Evolutionary conservation across 2,888 invertebrate genomes (phyloP).

Genomic region (Ceraclea dissimilis): DNA sequence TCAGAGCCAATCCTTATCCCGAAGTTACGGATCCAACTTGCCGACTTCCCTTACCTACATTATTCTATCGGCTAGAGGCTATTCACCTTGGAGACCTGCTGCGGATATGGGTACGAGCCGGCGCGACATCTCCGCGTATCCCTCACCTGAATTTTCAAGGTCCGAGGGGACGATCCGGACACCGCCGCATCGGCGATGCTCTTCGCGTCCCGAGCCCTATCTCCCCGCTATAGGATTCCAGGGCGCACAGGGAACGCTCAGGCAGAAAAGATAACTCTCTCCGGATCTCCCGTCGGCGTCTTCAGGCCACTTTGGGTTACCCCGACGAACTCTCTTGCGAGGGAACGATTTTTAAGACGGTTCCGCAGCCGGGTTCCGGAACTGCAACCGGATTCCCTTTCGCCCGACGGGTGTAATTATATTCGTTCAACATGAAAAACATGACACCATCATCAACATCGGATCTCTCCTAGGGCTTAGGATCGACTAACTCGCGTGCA

Average conservation of each 20-base stretch:
- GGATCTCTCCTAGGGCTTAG: no score
- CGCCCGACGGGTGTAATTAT: slow-evolving; percentile 44
- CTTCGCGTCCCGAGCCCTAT: slow-evolving; percentile 43
- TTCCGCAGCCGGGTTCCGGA: slow-evolving; percentile 54
- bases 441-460: no score
- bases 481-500: no score
- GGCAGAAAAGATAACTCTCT: slow-evolving; percentile 46
- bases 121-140: slow-evolving; percentile 29
- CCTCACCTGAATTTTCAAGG: slow-evolving; percentile 35
- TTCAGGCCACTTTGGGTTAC: slow-evolving; percentile 48
- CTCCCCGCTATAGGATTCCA: slow-evolving; percentile 47
- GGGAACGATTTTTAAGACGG: slow-evolving; percentile 40
- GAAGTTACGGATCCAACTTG: slow-evolving; percentile 59
- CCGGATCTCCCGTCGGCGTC: slow-evolving; percentile 49
- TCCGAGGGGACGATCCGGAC: slow-evolving; percentile 40
- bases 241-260: slow-evolving; percentile 39
- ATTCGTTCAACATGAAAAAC: no score
- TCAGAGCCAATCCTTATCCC: slow-evolving; percentile 70
- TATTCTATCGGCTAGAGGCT: slow-evolving; percentile 61
- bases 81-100: slow-evolving; percentile 69
- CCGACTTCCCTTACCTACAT: slow-evolving; percentile 63
- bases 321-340: slow-evolving; percentile 41
- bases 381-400: slow-evolving; percentile 52
- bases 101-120: slow-evolving; percentile 61
- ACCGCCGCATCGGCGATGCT: slow-evolving; percentile 42